Base-by-base conservation (phyloP, 1,140 invertebrate species). In the Brachionus rubens region DNA sequence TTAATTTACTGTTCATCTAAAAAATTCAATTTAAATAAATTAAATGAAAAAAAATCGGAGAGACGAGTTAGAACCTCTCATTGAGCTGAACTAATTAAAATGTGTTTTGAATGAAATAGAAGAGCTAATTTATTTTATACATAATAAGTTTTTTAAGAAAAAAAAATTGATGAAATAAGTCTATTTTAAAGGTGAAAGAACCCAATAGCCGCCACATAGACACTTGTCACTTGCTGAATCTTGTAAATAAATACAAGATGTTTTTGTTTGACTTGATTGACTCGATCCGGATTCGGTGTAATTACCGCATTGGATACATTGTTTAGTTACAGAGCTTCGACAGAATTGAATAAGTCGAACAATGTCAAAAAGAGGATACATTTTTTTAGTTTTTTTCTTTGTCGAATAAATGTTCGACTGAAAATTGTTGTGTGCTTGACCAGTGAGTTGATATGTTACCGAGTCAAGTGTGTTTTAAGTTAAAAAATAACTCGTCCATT, bases 251-350 rank as follows among this genome's bases (percentile, higher is more conserved):
- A 72, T 48, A 50, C 50, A 48, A 41, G 48, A 50, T 21, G 24
- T 65, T 65, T 46, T 65, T 26, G 59, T 43, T 14, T 16, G 16
- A 28, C 50, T 47, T 30, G 46, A 40, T 40, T 48, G 68, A 33
- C 19, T 40, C n/a, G 24, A 5, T 26, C n/a, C 46, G 3, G 68
- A 30, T 72, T 72, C 68, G 3, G 68, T 50, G 24, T 21, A 72
- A 14, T 72, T 72, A 19, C 68, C 68, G 19, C 68, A 72, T 72
- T 46, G 26, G 12, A 72, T 72, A 24, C 68, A 72, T 30, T 54
- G 46, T 36, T 50, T 72, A 3, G 68, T 72, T 1, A 19, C 7
- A 50, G 28, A 33, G n/a, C 68, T 72, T 2, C 68, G 68, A 26
- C 68, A 50, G 36, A 72, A 72, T 41, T 72, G 46, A 12, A 72